These are phyloP conservation scores for Portunus trituberculatus DNA, from an alignment of 1,140 invertebrate species.

Conservation along the genomic window DNA sequence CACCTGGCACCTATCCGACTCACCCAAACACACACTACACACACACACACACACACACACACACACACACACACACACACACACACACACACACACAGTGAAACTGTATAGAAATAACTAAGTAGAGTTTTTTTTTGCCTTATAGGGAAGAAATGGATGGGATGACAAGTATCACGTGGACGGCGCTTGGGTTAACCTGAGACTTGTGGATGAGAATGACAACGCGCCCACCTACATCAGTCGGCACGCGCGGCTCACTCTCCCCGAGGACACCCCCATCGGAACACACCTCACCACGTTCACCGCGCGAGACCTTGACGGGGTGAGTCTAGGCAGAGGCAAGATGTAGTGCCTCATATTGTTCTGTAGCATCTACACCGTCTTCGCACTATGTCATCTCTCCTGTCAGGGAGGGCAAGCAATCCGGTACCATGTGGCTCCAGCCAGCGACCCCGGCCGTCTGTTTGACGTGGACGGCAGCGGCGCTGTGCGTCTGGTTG, in stretches of 20 bases:
- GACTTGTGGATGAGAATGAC: constrained; percentile 94
- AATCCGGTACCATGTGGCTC: constrained; percentile 41
- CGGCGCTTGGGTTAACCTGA: constrained; percentile 84
- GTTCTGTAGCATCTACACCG: background rate
- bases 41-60: background rate
- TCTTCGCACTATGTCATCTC: background rate
- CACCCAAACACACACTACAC: constrained; percentile 2
- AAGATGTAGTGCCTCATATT: background rate
- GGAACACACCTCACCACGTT: constrained; percentile 90
- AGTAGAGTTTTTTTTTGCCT: too few relatives aligned
- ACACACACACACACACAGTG: background rate
- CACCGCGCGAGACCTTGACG: constrained; percentile 90
- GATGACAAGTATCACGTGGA: constrained; percentile 53
- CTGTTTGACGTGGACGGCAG: constrained; percentile 28
- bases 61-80: background rate
- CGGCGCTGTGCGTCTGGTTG: constrained; percentile 50
- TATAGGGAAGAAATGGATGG: constrained; percentile 41
- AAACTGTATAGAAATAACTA: too few relatives aligned
- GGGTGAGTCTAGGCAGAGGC: constrained; percentile 35
- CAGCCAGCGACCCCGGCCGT: constrained; percentile 34
- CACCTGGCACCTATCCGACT: background rate
- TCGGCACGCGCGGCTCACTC: constrained; percentile 88
- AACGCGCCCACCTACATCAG: constrained; percentile 90
- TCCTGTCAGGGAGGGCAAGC: constrained; percentile 30
- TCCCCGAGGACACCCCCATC: constrained; percentile 96